phyloP scores from a whole-genome alignment of 2,888 invertebrate genomes.

The Balanococcus diminutus region DNA sequence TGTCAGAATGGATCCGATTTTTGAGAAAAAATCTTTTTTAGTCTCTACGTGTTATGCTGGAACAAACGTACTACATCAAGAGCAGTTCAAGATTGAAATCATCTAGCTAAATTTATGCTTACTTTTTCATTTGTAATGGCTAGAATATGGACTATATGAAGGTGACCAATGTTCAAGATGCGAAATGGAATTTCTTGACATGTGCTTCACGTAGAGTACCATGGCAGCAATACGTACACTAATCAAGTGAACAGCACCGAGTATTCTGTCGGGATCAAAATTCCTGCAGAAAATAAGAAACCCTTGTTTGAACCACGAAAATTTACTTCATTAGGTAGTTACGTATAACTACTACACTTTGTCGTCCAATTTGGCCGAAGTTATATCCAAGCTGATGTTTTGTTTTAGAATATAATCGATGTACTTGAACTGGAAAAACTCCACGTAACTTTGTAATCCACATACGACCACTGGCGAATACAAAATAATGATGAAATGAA shows the following conservation, averaged over 20 bases:
- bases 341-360: no score
- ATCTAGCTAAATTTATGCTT: no score
- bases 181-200: background rate
- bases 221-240: slow-evolving; percentile 30
- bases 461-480: slow-evolving; percentile 17
- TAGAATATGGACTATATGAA: no score
- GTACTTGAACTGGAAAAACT: slow-evolving; percentile 16
- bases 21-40: no score
- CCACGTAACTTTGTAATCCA: slow-evolving; percentile 44
- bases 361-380: background rate
- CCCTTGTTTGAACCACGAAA: no score
- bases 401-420: background rate
- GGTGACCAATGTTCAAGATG: no score
- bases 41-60: no score
- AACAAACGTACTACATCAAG: no score
- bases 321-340: no score
- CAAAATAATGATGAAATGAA: background rate
- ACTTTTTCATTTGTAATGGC: no score
- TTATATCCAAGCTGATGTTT: background rate
- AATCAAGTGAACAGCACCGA: background rate
- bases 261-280: background rate
- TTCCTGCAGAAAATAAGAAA: background rate
- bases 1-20: no score
- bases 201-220: slow-evolving; percentile 6
- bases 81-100: no score